Base-by-base conservation (phyloP, 2,113 vertebrate species). In the Anhinga rufa region DNA sequence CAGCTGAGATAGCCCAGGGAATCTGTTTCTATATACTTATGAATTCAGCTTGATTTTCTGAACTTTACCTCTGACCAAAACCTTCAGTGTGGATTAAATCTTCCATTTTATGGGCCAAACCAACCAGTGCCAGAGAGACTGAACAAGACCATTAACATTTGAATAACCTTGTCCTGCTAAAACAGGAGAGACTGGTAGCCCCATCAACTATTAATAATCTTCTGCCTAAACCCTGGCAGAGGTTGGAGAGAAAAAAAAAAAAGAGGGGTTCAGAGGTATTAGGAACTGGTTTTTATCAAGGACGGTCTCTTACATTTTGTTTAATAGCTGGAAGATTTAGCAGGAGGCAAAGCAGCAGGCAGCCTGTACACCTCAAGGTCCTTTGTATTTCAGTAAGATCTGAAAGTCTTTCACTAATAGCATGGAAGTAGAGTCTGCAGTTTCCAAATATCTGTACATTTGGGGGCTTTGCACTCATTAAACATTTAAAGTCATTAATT, bases 31-130 rank as follows among this genome's bases (percentile, higher is more conserved):
- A 1, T 57, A 40, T 36, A 74, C 19, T 82, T 86, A 49, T 4
- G 79, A 92, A 86, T 93, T 94, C 82, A 65, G 42, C 40, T 77
- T 90, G 68, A 83, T 86, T 93, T 93, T 93, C 54, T 97, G 88
- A 93, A 93, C 76, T 94, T 92, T 69, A 90, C 86, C 79, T 90
- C 68, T 83, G 79, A 93, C 66, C 76, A 86, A 88, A 94, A 79
- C 61, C 57, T 91, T 93, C 66, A 76, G 11, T 21, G 24, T 48
- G 68, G 62, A 88, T 88, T 93, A 80, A 93, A 90, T 88, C 82
- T 94, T 93, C 42, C 15, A 52, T 93, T 93, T 96, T 88, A 90
- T 66, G 31, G 34, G 24, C 25, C 60, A 77, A 95, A 82, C 19
- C 58, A 80, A 49, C 10, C 66, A 82, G 52, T 71, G 70, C 10